These are phyloP conservation scores for Alcedo quadribrachys DNA, from an alignment of 2,797 vertebrate species.

Conservation along the genomic window DNA sequence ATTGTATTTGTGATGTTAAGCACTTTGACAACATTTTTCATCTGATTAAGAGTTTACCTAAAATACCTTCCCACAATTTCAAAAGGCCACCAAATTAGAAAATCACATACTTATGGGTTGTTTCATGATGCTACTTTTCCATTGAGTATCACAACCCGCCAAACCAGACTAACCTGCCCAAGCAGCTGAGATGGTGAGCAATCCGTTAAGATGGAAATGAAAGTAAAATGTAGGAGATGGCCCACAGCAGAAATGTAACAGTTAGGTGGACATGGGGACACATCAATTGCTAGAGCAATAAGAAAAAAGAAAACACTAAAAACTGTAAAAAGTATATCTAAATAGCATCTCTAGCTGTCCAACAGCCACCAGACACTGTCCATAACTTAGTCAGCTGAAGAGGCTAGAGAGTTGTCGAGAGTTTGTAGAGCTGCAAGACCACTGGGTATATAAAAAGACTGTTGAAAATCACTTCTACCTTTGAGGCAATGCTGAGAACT, in stretches of 20 bases:
- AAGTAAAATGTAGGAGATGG: not conserved
- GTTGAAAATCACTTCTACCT: not conserved
- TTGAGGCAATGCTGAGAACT: not conserved
- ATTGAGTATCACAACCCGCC: not conserved
- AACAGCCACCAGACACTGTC: not conserved
- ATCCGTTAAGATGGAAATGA: not conserved
- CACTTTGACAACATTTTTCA: not conserved
- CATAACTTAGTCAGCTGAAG: not conserved
- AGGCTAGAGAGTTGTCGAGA: not conserved
- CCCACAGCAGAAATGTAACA: not conserved
- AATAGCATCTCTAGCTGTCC: not conserved
- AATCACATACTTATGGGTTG: not conserved
- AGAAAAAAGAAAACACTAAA: not conserved
- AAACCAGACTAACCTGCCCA: not conserved
- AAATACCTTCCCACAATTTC: not conserved
- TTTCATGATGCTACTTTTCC: not conserved
- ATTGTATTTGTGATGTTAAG: not conserved
- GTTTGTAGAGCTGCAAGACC: not conserved
- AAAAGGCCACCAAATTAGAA: not conserved
- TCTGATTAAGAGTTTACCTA: not conserved
- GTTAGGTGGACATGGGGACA: not conserved
- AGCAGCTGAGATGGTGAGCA: not conserved
- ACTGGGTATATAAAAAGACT: not conserved
- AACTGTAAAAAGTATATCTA: not conserved
- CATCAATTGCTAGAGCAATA: not conserved